A percentile compares a stretch with the other conserved stretches of the same genome.
Evolutionary conservation across 1,140 invertebrate genomes (phyloP).

Genomic region (Microplitis mediator): DNA sequence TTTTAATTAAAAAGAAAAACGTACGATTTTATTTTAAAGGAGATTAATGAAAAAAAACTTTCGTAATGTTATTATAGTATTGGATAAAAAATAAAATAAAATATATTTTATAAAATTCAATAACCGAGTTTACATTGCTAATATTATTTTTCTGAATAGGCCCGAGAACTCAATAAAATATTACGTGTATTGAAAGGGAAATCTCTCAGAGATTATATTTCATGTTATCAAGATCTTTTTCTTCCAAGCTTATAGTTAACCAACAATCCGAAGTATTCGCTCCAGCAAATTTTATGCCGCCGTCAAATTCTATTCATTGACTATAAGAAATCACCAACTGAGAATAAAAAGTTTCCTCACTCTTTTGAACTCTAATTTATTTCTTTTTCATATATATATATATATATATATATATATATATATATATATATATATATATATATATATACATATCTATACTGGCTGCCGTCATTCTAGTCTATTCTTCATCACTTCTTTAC

Average conservation of each 20-base stretch:
- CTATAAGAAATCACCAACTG: neutral
- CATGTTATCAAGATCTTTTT: neutral
- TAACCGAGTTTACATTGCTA: neutral
- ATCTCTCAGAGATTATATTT: constrained; percentile 10
- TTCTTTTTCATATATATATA: neutral
- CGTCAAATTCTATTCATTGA: constrained; percentile 7
- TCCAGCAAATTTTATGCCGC: neutral
- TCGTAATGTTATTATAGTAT: neutral
- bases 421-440: neutral
- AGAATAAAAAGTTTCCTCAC: too few relatives aligned
- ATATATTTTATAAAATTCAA: neutral
- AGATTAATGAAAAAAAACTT: too few relatives aligned
- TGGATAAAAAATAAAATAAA: neutral
- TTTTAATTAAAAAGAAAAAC: too few relatives aligned
- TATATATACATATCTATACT: neutral
- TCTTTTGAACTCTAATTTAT: neutral
- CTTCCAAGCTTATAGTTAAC: neutral
- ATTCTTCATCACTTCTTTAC: neutral
- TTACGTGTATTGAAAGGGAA: constrained; percentile 9
- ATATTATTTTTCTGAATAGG: constrained; percentile 7
- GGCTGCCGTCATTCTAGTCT: too few relatives aligned
- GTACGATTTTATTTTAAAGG: too few relatives aligned
- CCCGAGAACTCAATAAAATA: neutral
- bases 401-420: neutral
- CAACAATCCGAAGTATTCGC: constrained; percentile 9